Base-by-base conservation (phyloP, 2,113 vertebrate genomes). In the Odontesthes bonariensis region DNA sequence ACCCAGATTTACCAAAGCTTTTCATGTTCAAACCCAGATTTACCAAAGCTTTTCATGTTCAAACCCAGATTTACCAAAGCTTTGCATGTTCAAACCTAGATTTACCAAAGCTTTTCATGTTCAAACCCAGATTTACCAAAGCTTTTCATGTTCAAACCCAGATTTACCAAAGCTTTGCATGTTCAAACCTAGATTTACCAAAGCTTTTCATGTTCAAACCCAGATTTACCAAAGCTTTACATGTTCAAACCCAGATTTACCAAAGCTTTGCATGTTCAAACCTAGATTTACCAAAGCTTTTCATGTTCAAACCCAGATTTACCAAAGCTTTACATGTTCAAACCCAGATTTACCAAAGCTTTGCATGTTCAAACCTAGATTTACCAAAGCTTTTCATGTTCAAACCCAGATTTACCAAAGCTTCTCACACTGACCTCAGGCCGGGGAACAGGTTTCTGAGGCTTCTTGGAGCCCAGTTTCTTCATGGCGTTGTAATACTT, bases 401-500 rank as follows among this genome's bases (percentile, higher is more conserved):
- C n/a, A n/a, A 47, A 42, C n/a, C 62, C 40, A 27, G 23, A 38
- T n/a, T n/a, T n/a, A n/a, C n/a, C n/a, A n/a, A n/a, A n/a, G n/a
- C n/a, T n/a, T n/a, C n/a, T n/a, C 7, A 38, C 2, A 38, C 88
- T 46, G 91, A 99, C 98, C 91, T 93, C 78, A 1, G 98, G 98
- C 52, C 97, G 93, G 31, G 98, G 98, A 66, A 99, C 95, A 3
- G 97, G 97, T 85, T 98, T 99, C 91, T 96, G 96, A 8, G 97
- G 96, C 60, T 98, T 98, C 91, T 98, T 98, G 12, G 96, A 97
- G 61, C 97, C 97, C 0, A 98, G 94, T 77, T 98, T 97, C 88
- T 98, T 99, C 97, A 98, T 98, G 68, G 97, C 97, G 0, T 99
- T 98, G 54, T 99, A 99, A 84, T 98, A 98, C 89, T 99, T 99